A percentile compares a stretch with the other conserved stretches of the same genome.
phyloP scores from a whole-genome alignment of 2,113 vertebrate genomes.

The Antigone vipio region DNA sequence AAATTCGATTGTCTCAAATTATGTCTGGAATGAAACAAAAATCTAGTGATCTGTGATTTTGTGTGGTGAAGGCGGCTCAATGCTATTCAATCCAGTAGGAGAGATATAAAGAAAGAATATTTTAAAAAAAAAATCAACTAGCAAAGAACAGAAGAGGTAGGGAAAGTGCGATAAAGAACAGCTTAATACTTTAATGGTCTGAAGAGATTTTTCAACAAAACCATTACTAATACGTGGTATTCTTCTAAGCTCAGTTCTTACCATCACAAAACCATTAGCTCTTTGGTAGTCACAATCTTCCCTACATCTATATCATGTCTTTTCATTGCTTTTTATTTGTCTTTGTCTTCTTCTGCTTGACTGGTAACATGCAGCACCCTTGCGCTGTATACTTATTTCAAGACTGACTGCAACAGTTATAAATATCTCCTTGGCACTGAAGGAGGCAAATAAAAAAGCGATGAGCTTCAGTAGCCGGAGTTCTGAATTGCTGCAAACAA shows the following conservation, averaged over 20 bases:
- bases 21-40: constrained; percentile 71
- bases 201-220: constrained; percentile 50
- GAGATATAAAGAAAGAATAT: constrained; percentile 50
- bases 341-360: constrained; percentile 63
- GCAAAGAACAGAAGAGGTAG: constrained; percentile 19
- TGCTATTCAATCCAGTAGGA: constrained; percentile 57
- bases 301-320: constrained; percentile 7
- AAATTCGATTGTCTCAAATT: constrained; percentile 72
- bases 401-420: constrained; percentile 57
- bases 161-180: constrained; percentile 43
- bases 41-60: constrained; percentile 65
- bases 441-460: constrained; percentile 49
- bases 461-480: constrained; percentile 49
- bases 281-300: constrained; percentile 29
- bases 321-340: constrained; percentile 60
- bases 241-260: constrained; percentile 33
- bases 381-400: constrained; percentile 48
- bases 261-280: constrained; percentile 28
- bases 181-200: constrained; percentile 59
- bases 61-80: constrained; percentile 59
- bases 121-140: not conserved
- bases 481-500: constrained; percentile 61
- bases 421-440: constrained; percentile 54
- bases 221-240: not conserved
- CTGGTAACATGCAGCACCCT: constrained; percentile 58